These are phyloP conservation scores for Torymus tubicola DNA, from an alignment of 2,888 invertebrate genomes.

Conservation along the genomic window DNA sequence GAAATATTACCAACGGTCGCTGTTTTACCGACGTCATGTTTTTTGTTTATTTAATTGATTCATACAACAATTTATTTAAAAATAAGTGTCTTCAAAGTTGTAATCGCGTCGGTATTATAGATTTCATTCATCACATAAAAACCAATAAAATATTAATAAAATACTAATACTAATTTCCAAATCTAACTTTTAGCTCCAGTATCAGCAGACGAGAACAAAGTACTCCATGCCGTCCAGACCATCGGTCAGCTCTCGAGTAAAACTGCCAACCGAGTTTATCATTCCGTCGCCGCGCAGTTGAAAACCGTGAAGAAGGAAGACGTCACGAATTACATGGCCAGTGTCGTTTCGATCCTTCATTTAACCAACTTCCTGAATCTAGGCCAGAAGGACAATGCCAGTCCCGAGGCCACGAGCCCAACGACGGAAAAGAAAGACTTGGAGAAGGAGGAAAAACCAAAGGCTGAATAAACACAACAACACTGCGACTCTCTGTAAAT, in stretches of 20 bases:
- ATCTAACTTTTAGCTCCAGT: constrained; percentile 79
- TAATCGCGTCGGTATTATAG: too few relatives aligned
- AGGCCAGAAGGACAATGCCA: constrained; percentile 27
- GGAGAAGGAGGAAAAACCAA: constrained; percentile 6
- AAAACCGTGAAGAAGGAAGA: constrained; percentile 76
- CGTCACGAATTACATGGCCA: constrained; percentile 70
- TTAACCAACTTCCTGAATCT: constrained; percentile 69
- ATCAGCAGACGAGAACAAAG: constrained; percentile 82
- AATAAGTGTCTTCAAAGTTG: constrained; percentile 13
- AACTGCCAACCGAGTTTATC: constrained; percentile 85
- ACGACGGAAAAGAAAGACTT: not conserved
- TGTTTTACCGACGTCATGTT: too few relatives aligned
- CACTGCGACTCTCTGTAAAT: not conserved
- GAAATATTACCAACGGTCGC: too few relatives aligned
- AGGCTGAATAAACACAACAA: constrained; percentile 2
- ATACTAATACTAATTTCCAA: not conserved
- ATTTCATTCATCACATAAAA: too few relatives aligned
- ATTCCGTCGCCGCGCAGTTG: constrained; percentile 82
- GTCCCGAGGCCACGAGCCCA: not conserved
- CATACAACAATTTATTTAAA: too few relatives aligned
- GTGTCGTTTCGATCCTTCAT: constrained; percentile 73
- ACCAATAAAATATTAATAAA: not conserved
- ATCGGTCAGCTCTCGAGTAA: constrained; percentile 85
- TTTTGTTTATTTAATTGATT: too few relatives aligned
- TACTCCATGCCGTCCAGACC: constrained; percentile 85